Percentiles rank a stretch among this genome's conserved stretches.
Evolutionary conservation across 2,888 invertebrate genomes (phyloP).

Genomic region (Hedya salicella): DNA sequence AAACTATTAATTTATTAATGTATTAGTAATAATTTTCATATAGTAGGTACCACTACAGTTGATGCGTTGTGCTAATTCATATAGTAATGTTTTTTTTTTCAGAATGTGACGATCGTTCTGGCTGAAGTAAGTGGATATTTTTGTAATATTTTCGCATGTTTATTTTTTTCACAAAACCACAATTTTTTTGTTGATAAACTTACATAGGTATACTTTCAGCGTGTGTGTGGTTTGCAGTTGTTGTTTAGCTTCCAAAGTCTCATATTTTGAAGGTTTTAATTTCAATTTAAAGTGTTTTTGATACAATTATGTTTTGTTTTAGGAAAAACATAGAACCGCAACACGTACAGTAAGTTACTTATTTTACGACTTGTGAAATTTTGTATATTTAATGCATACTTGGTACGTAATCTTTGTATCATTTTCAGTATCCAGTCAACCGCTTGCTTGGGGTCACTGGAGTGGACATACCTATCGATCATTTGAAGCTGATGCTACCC

Average conservation of each 20-base stretch:
- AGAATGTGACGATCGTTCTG: slow-evolving; percentile 73
- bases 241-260: no score
- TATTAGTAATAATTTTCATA: no score
- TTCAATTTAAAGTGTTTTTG: no score
- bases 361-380: neutral
- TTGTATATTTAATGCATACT: neutral
- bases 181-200: no score
- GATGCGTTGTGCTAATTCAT: neutral
- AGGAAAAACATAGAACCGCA: slow-evolving; percentile 76
- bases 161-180: no score
- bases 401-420: neutral
- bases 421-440: slow-evolving; percentile 73
- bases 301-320: slow-evolving; percentile 52
- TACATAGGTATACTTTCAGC: no score
- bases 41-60: neutral
- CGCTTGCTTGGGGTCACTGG: slow-evolving; percentile 77
- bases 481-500: slow-evolving; percentile 71
- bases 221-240: no score
- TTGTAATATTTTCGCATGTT: neutral
- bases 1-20: no score
- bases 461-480: slow-evolving; percentile 77
- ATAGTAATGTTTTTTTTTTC: slow-evolving; percentile 55
- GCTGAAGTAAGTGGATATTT: slow-evolving; percentile 71
- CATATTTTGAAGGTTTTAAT: no score
- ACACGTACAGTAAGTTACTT: slow-evolving; percentile 71